These are phyloP conservation scores for Hoplostethus atlanticus DNA, from an alignment of 2,797 vertebrate species.

Conservation along the genomic window DNA sequence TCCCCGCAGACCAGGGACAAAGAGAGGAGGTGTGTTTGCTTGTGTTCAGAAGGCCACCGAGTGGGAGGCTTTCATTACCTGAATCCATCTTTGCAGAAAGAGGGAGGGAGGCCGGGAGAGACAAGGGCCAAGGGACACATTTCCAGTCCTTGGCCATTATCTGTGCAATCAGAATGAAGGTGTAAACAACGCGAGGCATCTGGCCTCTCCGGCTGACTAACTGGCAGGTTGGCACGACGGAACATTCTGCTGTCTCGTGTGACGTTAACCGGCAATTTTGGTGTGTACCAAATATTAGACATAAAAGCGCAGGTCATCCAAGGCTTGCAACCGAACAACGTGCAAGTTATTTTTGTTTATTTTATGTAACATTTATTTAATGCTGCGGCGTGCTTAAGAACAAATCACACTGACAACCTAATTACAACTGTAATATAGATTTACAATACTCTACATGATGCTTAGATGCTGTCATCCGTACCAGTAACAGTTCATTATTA, in stretches of 20 bases:
- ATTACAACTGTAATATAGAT: background rate
- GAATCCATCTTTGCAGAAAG: constrained; percentile 37
- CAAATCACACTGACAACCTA: too few relatives aligned
- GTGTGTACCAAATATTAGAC: background rate
- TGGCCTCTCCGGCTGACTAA: constrained; percentile 1
- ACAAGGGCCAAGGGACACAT: constrained; percentile 31
- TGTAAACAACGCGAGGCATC: constrained; percentile 29
- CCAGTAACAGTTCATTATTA: background rate
- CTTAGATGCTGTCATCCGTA: background rate
- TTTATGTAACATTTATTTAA: background rate
- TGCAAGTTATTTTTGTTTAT: background rate
- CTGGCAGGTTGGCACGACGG: background rate
- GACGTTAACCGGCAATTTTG: background rate
- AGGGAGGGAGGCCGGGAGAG: constrained; percentile 19
- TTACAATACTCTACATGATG: background rate
- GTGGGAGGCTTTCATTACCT: constrained; percentile 58
- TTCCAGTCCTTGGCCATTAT: constrained; percentile 38
- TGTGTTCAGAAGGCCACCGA: constrained; percentile 49
- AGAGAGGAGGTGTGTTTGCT: constrained; percentile 42
- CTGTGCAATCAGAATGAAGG: constrained; percentile 20
- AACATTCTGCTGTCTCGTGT: constrained; percentile 1
- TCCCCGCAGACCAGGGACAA: constrained; percentile 35
- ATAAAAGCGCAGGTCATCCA: background rate
- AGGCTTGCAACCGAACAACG: background rate
- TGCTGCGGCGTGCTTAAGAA: too few relatives aligned